Evolutionary conservation across 2,797 vertebrate genomes (phyloP), one percentile per base, ranked within the genome.

Genomic region (Onychomys torridus): DNA sequence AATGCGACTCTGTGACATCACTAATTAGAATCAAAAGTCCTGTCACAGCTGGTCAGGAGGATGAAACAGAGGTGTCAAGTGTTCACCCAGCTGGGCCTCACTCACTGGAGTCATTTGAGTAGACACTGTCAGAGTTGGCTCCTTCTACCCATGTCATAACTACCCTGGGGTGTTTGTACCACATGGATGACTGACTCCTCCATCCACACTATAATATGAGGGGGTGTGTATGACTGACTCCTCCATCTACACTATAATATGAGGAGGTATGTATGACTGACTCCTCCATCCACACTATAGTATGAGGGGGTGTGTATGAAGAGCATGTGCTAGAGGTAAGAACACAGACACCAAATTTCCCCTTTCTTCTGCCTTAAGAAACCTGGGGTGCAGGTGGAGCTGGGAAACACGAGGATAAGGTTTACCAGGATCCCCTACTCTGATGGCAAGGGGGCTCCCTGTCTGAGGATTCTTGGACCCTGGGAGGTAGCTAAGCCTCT

Each of bases 101-200:
- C 17, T 69, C 27, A 17, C 2, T 8, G 78, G 40, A 32, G 43
- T 78, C 5, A 55, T 73, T 32, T 25, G 0, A 17, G 13, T 7
- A 19, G n/a, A 27, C 57, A 0, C 59, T 21, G 75, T 11, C 34
- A 32, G 40, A 77, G 25, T 78, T 21, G 29, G 29, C 34, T 25
- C 59, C 37, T 52, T 16, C 9, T 25, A 19, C 14, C 75, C 2
- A 6, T 27, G 3, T 8, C 1, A 5, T 32, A 1, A n/a, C 6
- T 5, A 21, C 21, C 52, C 32, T 6, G 71, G 55, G 52, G 52
- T 52, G 52, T 52, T 13, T 52, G 52, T 52, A 14, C 52, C 52
- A 52, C 52, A 52, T 52, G 52, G 13, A 52, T 52, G 52, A 46
- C 49, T 59, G 11, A 0, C 3, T 25, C 55, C 57, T 16, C 23